These are phyloP conservation scores for Boulengeromyrus knoepffleri DNA, from an alignment of 2,113 vertebrate genomes.

Conservation along the genomic window DNA sequence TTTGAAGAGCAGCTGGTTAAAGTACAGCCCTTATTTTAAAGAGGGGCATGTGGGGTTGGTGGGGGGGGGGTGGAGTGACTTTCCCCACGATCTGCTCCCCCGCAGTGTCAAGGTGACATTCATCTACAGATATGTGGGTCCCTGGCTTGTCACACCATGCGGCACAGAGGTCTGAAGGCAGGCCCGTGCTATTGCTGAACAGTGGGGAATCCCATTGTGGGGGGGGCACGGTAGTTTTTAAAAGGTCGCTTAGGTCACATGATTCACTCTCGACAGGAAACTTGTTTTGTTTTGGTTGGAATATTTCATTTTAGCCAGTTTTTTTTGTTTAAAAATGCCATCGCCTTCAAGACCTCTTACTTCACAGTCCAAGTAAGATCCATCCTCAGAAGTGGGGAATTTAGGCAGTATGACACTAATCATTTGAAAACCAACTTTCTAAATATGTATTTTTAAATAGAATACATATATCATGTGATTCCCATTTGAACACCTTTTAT, in stretches of 20 bases:
- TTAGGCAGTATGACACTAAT: neutral
- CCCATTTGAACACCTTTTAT: neutral
- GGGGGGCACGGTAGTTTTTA: neutral
- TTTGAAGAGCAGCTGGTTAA: neutral
- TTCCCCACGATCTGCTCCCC: neutral
- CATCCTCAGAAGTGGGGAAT: neutral
- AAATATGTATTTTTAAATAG: neutral
- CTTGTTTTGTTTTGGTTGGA: neutral
- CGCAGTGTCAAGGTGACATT: neutral
- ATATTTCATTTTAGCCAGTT: neutral
- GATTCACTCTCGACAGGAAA: neutral
- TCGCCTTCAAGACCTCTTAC: neutral
- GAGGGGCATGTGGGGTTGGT: neutral
- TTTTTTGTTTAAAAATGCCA: neutral
- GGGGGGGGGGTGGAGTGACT: neutral
- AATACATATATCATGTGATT: neutral
- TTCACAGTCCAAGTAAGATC: neutral
- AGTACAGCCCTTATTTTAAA: neutral
- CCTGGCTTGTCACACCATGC: neutral
- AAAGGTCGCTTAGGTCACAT: neutral
- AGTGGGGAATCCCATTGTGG: neutral
- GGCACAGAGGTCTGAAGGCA: neutral
- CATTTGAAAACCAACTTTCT: neutral
- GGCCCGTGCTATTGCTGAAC: neutral
- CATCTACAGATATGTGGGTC: neutral